phyloP scores from a whole-genome alignment of 1,140 invertebrate genomes.

The Arctopsyche grandis region DNA sequence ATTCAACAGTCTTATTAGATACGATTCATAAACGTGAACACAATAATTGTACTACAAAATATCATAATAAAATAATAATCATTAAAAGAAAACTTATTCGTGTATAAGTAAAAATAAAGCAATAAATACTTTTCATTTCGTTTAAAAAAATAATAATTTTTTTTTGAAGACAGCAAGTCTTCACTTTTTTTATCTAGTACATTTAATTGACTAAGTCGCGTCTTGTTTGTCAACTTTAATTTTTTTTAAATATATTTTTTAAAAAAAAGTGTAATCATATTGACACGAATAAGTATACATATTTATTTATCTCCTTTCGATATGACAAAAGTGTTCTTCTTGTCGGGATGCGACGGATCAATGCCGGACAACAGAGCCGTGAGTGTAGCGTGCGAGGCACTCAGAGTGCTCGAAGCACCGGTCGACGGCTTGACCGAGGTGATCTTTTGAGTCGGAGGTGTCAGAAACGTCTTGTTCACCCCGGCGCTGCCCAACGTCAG shows the following conservation, averaged over 20 bases:
- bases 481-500: slow-evolving; percentile 64
- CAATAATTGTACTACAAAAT: slow-evolving; percentile 23
- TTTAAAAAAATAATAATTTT: neutral
- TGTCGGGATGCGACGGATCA: slow-evolving; percentile 58
- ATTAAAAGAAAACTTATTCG: neutral
- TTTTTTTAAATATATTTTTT: neutral
- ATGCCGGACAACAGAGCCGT: slow-evolving; percentile 61
- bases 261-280: neutral
- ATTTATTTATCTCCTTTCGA: slow-evolving; percentile 30
- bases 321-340: slow-evolving; percentile 56
- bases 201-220: neutral
- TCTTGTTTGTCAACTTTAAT: no score
- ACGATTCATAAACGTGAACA: slow-evolving; percentile 17
- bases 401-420: slow-evolving; percentile 61
- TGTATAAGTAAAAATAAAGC: neutral
- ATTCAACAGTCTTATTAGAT: slow-evolving; percentile 15
- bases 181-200: neutral
- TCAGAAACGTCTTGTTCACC: slow-evolving; percentile 64
- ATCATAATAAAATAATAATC: slow-evolving; percentile 10
- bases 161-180: neutral
- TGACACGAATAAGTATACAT: no score
- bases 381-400: slow-evolving; percentile 64
- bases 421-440: slow-evolving; percentile 21
- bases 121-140: neutral
- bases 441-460: slow-evolving; percentile 65